Evolutionary conservation across 2,797 vertebrate species (phyloP).

Genomic region (Coilia nasus): DNA sequence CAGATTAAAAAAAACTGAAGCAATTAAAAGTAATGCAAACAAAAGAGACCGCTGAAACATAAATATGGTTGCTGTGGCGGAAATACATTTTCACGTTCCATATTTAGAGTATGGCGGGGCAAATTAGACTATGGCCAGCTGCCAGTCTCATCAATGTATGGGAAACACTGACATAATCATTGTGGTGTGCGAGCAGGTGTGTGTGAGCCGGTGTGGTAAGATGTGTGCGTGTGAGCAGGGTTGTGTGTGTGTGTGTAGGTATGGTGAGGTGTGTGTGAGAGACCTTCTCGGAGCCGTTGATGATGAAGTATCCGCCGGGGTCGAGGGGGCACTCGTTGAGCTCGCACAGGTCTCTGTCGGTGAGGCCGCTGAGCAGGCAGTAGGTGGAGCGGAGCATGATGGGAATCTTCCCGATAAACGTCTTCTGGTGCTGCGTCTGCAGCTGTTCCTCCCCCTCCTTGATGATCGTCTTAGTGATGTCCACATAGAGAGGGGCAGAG

Average conservation of each 20-base stretch:
- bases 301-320: constrained; percentile 98
- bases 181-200: too few species aligned
- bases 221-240: neutral
- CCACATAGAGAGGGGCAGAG: constrained; percentile 95
- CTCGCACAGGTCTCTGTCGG: constrained; percentile 95
- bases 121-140: too few species aligned
- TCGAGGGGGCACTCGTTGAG: constrained; percentile 97
- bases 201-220: too few species aligned
- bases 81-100: too few species aligned
- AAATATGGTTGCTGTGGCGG: too few species aligned
- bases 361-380: constrained; percentile 92
- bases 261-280: constrained; percentile 15
- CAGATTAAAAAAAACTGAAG: too few species aligned
- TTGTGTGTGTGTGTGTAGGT: constrained; percentile 10
- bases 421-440: constrained; percentile 98
- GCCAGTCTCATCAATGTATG: too few species aligned
- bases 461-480: constrained; percentile 98
- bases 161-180: too few species aligned
- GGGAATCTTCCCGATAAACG: constrained; percentile 98
- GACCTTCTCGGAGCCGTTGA: constrained; percentile 98
- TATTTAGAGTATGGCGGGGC: too few species aligned
- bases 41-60: too few species aligned
- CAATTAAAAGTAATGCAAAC: too few species aligned
- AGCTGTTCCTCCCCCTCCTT: constrained; percentile 97
- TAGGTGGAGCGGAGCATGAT: constrained; percentile 99